These are phyloP conservation scores for Trinectes maculatus DNA, from an alignment of 2,113 vertebrate species.

Conservation along the genomic window DNA sequence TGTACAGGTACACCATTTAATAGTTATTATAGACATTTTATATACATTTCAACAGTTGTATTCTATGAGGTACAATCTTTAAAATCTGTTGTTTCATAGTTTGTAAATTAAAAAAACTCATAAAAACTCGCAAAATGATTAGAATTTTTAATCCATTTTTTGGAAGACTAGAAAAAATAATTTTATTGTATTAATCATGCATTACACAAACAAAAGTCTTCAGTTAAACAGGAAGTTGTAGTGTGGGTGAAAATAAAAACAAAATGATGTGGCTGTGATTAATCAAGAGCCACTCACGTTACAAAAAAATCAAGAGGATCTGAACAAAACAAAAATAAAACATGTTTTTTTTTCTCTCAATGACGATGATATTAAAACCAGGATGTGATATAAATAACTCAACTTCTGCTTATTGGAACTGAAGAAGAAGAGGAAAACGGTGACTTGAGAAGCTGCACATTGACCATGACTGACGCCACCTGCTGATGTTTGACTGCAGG, in stretches of 20 bases:
- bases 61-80: conserved; percentile 98
- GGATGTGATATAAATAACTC: conserved; percentile 90
- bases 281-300: conserved; percentile 66
- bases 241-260: conserved; percentile 79
- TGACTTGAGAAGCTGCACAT: too few species aligned
- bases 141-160: conserved; percentile 83
- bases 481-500: too few species aligned
- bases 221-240: conserved; percentile 91
- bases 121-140: conserved; percentile 95
- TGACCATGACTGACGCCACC: too few species aligned
- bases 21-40: conserved; percentile 99
- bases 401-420: conserved; percentile 79
- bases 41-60: conserved; percentile 97
- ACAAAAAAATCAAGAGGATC: conserved; percentile 32
- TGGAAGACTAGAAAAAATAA: conserved; percentile 99
- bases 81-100: conserved; percentile 95
- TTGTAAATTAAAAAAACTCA: conserved; percentile 92
- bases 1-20: conserved; percentile 99
- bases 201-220: conserved; percentile 92
- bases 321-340: conserved; percentile 81
- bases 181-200: conserved; percentile 98
- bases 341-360: conserved; percentile 37
- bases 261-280: conserved; percentile 81
- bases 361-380: conserved; percentile 78
- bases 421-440: conserved; percentile 82